Conservation (phyloP, 2,797 vertebrate genomes). For the Apodemus agrarius region DNA sequence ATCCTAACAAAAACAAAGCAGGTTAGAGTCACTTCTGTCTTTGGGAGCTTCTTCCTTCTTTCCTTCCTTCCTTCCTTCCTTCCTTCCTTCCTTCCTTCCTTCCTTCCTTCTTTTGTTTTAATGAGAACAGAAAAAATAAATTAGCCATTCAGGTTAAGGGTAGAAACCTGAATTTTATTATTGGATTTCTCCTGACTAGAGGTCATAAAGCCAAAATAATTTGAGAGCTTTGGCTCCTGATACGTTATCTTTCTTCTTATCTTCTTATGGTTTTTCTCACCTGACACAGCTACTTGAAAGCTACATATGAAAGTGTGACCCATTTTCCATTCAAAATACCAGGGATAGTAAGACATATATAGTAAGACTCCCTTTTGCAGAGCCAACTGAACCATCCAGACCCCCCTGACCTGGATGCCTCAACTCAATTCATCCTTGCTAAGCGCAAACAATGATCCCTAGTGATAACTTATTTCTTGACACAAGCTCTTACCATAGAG, state of each 20-base stretch:
- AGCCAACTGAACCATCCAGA: not conserved
- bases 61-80: too few species aligned
- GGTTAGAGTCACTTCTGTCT: not conserved
- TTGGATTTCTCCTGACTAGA: not conserved
- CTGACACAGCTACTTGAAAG: not conserved
- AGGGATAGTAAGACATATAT: not conserved
- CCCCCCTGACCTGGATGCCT: not conserved
- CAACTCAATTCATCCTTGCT: not conserved
- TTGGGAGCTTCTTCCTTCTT: too few species aligned
- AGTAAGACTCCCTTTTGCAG: not conserved
- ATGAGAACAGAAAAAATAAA: not conserved
- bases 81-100: too few species aligned
- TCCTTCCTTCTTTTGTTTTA: too few species aligned
- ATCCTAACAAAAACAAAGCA: not conserved
- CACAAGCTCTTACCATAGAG: not conserved
- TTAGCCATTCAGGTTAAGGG: not conserved
- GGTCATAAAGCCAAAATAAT: not conserved
- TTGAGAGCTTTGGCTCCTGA: not conserved
- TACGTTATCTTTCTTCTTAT: not conserved
- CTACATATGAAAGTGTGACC: not conserved
- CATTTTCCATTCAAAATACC: not conserved
- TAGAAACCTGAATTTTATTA: not conserved
- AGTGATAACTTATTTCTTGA: not conserved
- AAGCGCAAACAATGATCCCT: not conserved
- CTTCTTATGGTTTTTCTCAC: not conserved